phyloP scores from a whole-genome alignment of 1,140 invertebrate species.

The Campoletis sonorensis region DNA sequence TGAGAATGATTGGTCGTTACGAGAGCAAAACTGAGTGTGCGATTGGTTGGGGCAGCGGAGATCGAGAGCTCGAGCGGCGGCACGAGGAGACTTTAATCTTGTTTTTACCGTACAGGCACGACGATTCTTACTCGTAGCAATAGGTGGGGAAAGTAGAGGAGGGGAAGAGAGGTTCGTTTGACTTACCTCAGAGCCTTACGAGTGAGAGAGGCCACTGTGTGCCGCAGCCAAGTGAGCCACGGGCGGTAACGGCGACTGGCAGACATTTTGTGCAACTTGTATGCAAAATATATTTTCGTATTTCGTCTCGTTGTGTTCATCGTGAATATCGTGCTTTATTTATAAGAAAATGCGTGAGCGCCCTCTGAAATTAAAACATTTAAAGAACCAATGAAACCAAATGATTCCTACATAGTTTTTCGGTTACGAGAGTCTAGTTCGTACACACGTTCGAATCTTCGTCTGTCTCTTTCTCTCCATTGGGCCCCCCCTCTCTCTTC shows the following conservation, averaged over 20 bases:
- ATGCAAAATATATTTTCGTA: background rate
- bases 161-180: constrained; percentile 57
- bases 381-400: no score
- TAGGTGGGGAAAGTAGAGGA: constrained; percentile 37
- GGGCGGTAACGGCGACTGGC: constrained; percentile 54
- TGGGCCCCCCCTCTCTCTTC: constrained; percentile 4
- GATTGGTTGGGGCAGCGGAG: constrained; percentile 58
- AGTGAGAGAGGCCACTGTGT: background rate
- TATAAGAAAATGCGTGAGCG: no score
- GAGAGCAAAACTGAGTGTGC: constrained; percentile 33
- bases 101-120: constrained; percentile 64
- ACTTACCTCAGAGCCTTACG: constrained; percentile 70
- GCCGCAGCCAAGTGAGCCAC: background rate
- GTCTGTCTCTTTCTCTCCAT: background rate
- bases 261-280: constrained; percentile 49
- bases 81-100: constrained; percentile 67
- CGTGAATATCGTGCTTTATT: no score
- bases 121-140: no score
- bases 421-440: no score
- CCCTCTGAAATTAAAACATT: no score
- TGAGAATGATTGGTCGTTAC: constrained; percentile 59
- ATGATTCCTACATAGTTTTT: no score
- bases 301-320: background rate
- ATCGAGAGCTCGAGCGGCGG: constrained; percentile 57
- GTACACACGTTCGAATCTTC: no score